phyloP scores from a whole-genome alignment of 2,113 vertebrate species.

The Forbesichthys agassizii region DNA sequence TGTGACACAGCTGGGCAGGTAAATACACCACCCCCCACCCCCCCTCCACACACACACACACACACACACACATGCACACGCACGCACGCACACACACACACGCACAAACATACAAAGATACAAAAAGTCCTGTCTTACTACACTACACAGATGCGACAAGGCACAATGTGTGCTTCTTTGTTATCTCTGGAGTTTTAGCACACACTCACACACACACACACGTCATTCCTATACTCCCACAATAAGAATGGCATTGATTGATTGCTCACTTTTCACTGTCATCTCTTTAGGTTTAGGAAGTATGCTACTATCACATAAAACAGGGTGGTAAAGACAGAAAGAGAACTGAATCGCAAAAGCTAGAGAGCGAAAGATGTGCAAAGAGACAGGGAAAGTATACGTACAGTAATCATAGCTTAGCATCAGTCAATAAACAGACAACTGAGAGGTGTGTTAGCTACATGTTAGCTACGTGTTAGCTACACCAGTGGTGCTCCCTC shows the following conservation, averaged over 20 bases:
- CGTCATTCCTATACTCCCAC: not conserved
- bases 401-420: not conserved
- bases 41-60: slow-evolving; percentile 6
- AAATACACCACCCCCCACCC: slow-evolving; percentile 61
- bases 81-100: not conserved
- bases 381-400: not conserved
- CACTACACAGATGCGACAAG: not conserved
- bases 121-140: not conserved
- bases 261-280: not conserved
- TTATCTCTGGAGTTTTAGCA: too few relatives aligned
- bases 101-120: not conserved
- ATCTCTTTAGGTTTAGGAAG: not conserved
- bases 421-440: slow-evolving; percentile 18
- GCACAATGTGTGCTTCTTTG: too few relatives aligned
- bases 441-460: too few relatives aligned
- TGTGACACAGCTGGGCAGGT: slow-evolving; percentile 97
- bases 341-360: not conserved
- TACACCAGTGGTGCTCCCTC: too few relatives aligned
- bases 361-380: slow-evolving; percentile 4
- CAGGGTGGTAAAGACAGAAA: not conserved
- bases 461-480: too few relatives aligned
- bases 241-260: not conserved
- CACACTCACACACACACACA: not conserved
- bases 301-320: not conserved
- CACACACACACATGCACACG: slow-evolving; percentile 9